phyloP scores from a whole-genome alignment of 2,888 invertebrate genomes.

The Melikaiella ostensackeni region DNA sequence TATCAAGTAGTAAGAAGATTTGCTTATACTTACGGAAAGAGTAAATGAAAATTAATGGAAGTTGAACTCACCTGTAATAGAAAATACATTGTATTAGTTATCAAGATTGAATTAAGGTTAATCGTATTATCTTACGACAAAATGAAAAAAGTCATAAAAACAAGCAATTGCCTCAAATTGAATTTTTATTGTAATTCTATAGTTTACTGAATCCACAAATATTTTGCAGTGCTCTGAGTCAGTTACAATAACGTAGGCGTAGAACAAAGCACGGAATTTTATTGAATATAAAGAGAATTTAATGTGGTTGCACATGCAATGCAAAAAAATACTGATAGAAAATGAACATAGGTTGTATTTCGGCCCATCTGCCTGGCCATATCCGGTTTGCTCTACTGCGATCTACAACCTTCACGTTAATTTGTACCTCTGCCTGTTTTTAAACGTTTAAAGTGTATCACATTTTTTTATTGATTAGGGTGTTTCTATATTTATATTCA shows the following conservation, averaged over 20 bases:
- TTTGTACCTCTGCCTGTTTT: not conserved
- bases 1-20: not conserved
- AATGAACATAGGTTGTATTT: conserved; percentile 17
- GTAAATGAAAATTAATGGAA: not conserved
- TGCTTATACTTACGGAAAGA: not conserved
- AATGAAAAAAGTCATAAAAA: not conserved
- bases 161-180: not conserved
- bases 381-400: conserved; percentile 21
- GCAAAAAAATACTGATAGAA: conserved; percentile 15
- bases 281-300: conserved; percentile 29
- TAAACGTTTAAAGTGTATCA: not conserved
- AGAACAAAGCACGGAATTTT: conserved; percentile 9
- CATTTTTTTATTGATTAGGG: not conserved
- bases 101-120: not conserved
- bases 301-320: conserved; percentile 18
- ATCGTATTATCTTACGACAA: not conserved
- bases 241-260: conserved; percentile 1
- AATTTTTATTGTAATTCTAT: not conserved
- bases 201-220: not conserved
- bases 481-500: not conserved
- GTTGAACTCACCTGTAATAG: conserved; percentile 23
- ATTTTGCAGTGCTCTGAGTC: conserved; percentile 21
- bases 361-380: not conserved
- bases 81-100: not conserved
- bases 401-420: not conserved